Evolutionary conservation across 2,888 invertebrate species (phyloP), one percentile per base, ranked within the genome.

Genomic region (Gymnocheta viridis): DNA sequence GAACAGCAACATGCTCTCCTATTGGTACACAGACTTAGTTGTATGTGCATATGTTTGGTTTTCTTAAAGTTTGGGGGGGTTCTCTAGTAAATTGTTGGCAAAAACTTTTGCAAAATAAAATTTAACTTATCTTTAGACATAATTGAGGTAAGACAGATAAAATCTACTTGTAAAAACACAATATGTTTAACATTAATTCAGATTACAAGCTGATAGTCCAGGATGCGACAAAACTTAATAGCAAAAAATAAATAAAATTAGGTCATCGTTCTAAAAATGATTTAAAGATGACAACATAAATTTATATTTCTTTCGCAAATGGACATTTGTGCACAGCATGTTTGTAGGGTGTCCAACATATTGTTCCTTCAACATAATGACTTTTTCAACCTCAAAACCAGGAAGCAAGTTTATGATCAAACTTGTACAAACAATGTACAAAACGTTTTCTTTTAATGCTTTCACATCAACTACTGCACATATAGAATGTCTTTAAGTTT

Each of bases 331-430:
- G 9, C 14, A 35, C 14, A 47, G n/a, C 19, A 77, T 47, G 27
- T 56, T 47, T 19, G 24, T n/a, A 19, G 62, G 32, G 44, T 64
- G 35, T 44, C 24, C 62, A 32, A 64, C 14, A 69, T 66, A 38
- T 56, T 47, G 47, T 56, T 64, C 32, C 3, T 22, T 4, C 17
- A 24, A 24, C 47, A 6, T 49, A 70, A 35, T 41, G 7, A 60
- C 22, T 49, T 66, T 51, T 58, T 72, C 49, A 7, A 32, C 6
- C 44, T 35, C n/a, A 17, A 35, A 62, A 73, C 10, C 41, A 70
- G 41, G 54, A 70, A 82, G 64, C 73, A 83, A 44, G 70, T 80
- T 80, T 80, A 83, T 74, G 70, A 44, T 35, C 17, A 70, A 80
- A 83, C n/a, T 73, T 79, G 29, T 60, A 32, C 38, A 41, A n/a